Evolutionary conservation across 1,140 invertebrate species (phyloP).

Genomic region (Wiebesia pumilae): DNA sequence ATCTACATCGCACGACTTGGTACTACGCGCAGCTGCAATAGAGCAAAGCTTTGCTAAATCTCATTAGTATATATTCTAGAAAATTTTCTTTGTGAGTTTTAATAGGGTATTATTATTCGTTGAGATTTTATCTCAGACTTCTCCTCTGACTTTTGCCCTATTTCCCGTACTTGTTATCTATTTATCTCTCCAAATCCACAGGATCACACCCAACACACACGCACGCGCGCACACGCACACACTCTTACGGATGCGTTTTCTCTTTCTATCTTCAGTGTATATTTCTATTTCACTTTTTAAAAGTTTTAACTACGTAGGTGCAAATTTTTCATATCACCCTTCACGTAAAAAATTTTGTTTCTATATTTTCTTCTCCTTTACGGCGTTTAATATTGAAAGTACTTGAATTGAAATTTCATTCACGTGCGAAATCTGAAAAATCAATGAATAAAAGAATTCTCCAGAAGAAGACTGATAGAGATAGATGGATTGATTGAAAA

Average conservation of each 20-base stretch:
- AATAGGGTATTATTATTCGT: background rate
- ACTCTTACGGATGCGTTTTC: no score
- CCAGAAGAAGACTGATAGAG: slow-evolving; percentile 26
- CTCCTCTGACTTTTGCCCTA: background rate
- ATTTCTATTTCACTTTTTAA: background rate
- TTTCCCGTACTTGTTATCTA: background rate
- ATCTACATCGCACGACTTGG: background rate
- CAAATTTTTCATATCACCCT: background rate
- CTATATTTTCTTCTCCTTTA: slow-evolving; percentile 11
- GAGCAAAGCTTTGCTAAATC: background rate
- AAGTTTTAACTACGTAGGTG: background rate
- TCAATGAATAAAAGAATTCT: slow-evolving; percentile 36
- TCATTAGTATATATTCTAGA: background rate
- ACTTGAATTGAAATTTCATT: slow-evolving; percentile 23
- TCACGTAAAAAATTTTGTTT: background rate
- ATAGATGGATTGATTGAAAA: background rate
- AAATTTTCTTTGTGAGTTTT: background rate
- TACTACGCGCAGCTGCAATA: background rate
- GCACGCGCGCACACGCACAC: background rate
- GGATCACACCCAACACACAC: background rate
- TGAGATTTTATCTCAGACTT: background rate
- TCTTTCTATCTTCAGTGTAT: background rate
- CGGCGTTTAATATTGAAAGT: background rate
- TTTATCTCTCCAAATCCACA: background rate
- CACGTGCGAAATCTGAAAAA: slow-evolving; percentile 41